Evolutionary conservation across 2,888 invertebrate genomes (phyloP).

Genomic region (Cinara cedri): DNA sequence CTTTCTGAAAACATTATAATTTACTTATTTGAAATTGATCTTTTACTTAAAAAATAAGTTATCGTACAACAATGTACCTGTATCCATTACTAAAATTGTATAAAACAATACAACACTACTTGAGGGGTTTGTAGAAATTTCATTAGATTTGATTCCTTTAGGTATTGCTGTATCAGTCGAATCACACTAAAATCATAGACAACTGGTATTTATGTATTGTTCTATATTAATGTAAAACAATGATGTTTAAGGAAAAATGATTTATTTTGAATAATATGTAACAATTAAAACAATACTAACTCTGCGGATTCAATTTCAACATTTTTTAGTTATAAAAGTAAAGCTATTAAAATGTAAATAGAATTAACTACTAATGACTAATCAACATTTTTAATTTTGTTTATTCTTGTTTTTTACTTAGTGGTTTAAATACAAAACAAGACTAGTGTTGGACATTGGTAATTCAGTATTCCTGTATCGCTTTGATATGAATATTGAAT

Average conservation of each 20-base stretch:
- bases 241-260: constrained; percentile 8
- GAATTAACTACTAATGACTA: no score
- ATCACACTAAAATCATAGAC: constrained; percentile 80
- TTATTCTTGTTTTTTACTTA: no score
- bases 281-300: constrained; percentile 59
- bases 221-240: no score
- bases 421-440: no score
- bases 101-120: constrained; percentile 65
- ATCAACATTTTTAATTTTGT: background rate
- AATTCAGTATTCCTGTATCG: no score
- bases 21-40: background rate
- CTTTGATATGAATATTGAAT: background rate
- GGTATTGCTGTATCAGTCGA: constrained; percentile 94
- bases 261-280: constrained; percentile 3
- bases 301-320: constrained; percentile 68
- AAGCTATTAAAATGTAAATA: no score
- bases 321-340: background rate
- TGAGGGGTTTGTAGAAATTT: constrained; percentile 90
- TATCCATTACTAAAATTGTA: background rate
- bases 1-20: constrained; percentile 72
- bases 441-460: no score
- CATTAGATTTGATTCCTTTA: constrained; percentile 95
- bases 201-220: background rate
- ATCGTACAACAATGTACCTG: background rate
- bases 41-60: background rate